phyloP scores from a whole-genome alignment of 1,140 invertebrate species.

The Melanaphis sacchari region DNA sequence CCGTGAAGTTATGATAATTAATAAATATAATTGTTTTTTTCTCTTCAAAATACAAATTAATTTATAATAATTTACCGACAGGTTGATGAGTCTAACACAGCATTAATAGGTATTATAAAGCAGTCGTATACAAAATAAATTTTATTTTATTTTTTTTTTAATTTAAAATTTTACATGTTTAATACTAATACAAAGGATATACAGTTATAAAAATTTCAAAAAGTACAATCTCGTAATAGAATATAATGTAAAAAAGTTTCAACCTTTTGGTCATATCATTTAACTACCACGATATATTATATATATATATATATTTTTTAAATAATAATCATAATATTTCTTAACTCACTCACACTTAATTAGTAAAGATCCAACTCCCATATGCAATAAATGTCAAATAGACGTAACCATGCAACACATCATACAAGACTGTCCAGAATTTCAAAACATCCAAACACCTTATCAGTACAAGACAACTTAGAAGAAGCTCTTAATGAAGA shows the following conservation, averaged over 20 bases:
- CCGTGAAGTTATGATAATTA: neutral
- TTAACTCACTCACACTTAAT: too few species aligned
- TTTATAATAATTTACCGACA: neutral
- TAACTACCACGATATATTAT: neutral
- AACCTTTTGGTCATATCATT: neutral
- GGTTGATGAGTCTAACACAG: neutral
- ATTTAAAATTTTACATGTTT: neutral
- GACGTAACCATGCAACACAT: too few species aligned
- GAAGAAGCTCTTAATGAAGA: too few species aligned
- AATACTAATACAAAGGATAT: neutral
- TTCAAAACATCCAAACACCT: too few species aligned
- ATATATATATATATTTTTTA: too few species aligned
- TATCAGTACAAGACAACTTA: too few species aligned
- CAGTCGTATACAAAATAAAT: neutral
- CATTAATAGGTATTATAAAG: neutral
- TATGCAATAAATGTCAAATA: too few species aligned
- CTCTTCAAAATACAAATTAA: neutral
- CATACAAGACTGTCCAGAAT: too few species aligned
- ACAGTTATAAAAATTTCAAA: neutral
- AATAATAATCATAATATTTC: slow-evolving; percentile 16
- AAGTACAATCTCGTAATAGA: neutral
- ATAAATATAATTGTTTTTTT: neutral
- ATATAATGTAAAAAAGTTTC: slow-evolving; percentile 35
- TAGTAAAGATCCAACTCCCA: too few species aligned
- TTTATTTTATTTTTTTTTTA: neutral